phyloP scores from a whole-genome alignment of 2,888 invertebrate genomes.

The Agriopis aurantiaria region DNA sequence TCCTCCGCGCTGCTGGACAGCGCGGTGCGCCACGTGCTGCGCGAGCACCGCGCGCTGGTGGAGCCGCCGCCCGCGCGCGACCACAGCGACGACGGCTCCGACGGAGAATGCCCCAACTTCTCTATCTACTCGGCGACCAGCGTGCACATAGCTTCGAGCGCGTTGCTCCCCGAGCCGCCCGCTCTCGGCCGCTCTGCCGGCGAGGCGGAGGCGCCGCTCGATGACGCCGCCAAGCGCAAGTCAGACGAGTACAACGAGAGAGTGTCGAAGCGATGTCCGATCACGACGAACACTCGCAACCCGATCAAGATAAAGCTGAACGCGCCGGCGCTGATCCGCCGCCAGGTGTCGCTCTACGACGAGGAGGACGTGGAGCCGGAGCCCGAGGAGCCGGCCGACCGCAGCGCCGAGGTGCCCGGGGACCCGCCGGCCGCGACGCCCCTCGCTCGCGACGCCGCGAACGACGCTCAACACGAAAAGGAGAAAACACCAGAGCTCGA shows the following conservation, averaged over 20 bases:
- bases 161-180: conserved; percentile 25
- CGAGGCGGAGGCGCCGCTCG: conserved; percentile 22
- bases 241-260: conserved; percentile 70
- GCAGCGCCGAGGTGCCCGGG: not conserved
- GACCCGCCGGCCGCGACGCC: not conserved
- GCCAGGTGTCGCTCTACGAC: conserved; percentile 84
- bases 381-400: not conserved
- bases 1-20: conserved; percentile 65
- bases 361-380: conserved; percentile 71
- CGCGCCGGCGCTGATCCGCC: conserved; percentile 81
- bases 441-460: not conserved
- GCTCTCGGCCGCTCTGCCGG: conserved; percentile 29
- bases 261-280: conserved; percentile 74
- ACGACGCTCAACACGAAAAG: not conserved
- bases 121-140: conserved; percentile 94
- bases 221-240: conserved; percentile 18
- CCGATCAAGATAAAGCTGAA: conserved; percentile 79
- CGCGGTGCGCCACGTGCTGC: conserved; percentile 73
- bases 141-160: conserved; percentile 89
- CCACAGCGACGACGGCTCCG: conserved; percentile 77
- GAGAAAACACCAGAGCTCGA: not conserved
- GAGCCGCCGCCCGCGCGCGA: conserved; percentile 47
- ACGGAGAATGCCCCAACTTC: conserved; percentile 94
- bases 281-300: conserved; percentile 71
- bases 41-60: conserved; percentile 70